Percentiles rank a stretch among this genome's conserved stretches.
phyloP scores from a whole-genome alignment of 2,797 vertebrate species.

The Dipus sagitta region DNA sequence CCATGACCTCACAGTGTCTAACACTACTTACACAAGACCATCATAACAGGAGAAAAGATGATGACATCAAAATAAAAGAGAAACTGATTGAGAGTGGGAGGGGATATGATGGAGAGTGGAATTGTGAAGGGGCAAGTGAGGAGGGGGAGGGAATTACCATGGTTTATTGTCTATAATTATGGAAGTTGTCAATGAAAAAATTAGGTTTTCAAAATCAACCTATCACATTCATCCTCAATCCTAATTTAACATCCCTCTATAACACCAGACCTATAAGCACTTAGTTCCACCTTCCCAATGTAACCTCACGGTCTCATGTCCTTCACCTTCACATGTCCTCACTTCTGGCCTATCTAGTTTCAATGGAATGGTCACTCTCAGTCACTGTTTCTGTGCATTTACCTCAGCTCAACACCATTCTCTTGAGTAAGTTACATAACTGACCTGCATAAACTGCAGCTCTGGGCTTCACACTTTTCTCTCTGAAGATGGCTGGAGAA shows the following conservation, averaged over 20 bases:
- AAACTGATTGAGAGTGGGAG: too few relatives aligned
- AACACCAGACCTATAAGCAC: neutral
- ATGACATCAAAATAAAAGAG: too few relatives aligned
- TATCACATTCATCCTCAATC: neutral
- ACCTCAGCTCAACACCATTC: neutral
- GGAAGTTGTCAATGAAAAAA: neutral
- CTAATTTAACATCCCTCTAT: neutral
- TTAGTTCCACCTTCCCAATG: neutral
- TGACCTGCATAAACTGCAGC: neutral
- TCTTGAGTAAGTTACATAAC: neutral
- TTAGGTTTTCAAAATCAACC: neutral
- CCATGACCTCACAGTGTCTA: too few relatives aligned
- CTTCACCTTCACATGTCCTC: neutral
- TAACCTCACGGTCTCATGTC: neutral
- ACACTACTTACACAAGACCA: too few relatives aligned
- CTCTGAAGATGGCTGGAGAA: neutral
- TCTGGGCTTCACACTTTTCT: neutral
- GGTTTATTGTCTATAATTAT: too few relatives aligned
- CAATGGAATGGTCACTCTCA: neutral
- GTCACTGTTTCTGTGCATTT: neutral
- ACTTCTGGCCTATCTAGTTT: neutral
- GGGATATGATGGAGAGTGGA: too few relatives aligned
- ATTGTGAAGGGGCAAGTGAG: too few relatives aligned
- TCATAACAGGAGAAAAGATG: too few relatives aligned
- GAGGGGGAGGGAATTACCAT: too few relatives aligned